phyloP scores from a whole-genome alignment of 2,888 invertebrate species.

The Drosophila macrospina region DNA sequence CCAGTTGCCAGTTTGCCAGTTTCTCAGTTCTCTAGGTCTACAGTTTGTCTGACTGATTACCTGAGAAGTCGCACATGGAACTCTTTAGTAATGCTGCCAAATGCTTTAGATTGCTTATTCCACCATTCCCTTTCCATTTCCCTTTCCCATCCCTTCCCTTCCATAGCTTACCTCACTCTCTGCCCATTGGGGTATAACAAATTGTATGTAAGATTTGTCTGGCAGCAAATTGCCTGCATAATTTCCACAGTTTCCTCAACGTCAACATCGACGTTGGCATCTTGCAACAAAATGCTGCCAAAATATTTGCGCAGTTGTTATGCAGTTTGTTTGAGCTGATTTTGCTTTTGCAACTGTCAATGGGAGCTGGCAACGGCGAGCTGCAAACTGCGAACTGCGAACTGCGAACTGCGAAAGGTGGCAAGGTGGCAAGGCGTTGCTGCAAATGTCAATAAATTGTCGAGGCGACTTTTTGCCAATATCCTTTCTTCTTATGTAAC shows the following conservation, averaged over 20 bases:
- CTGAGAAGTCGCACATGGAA: slow-evolving; percentile 35
- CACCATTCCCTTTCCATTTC: not conserved
- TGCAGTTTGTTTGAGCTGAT: slow-evolving; percentile 46
- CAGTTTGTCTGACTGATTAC: slow-evolving; percentile 45
- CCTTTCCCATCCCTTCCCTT: slow-evolving; percentile 5
- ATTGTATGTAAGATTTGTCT: slow-evolving; percentile 58
- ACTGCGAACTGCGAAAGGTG: too few relatives aligned
- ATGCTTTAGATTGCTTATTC: slow-evolving; percentile 2
- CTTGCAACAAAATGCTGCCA: slow-evolving; percentile 50
- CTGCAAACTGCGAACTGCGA: slow-evolving; percentile 4
- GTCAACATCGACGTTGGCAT: slow-evolving; percentile 2
- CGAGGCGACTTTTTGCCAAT: slow-evolving; percentile 16
- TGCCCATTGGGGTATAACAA: slow-evolving; percentile 38
- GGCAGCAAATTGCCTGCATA: slow-evolving; percentile 69
- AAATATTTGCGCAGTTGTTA: slow-evolving; percentile 66
- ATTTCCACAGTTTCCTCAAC: slow-evolving; percentile 49
- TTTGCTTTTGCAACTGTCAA: slow-evolving; percentile 44
- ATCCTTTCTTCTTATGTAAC: not conserved
- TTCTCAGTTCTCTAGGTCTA: not conserved
- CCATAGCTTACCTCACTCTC: slow-evolving; percentile 1
- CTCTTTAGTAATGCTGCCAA: slow-evolving; percentile 19
- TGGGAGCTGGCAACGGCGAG: too few relatives aligned
- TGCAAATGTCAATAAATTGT: slow-evolving; percentile 36
- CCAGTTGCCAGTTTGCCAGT: too few relatives aligned
- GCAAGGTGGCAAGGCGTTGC: slow-evolving; percentile 2